Conservation (phyloP, 2,888 invertebrate species). For the Brachyptera putata region DNA sequence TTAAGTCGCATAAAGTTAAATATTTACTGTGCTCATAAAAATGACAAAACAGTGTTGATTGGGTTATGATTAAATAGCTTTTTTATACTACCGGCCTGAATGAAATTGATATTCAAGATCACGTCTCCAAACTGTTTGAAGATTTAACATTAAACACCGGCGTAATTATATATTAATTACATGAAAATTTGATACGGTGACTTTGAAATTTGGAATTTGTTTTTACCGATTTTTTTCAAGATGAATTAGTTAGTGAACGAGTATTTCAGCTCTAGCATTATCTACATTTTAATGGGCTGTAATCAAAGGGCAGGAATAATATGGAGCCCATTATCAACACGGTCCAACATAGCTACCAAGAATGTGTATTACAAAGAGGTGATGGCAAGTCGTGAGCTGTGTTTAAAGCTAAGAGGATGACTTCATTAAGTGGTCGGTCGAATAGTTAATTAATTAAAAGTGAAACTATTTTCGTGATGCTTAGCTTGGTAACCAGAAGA, state of each 20-base stretch:
- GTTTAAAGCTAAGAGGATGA: conserved; percentile 6
- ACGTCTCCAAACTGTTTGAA: conserved; percentile 1
- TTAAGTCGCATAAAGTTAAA: conserved; percentile 18
- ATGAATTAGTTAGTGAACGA: background rate
- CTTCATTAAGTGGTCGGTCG: conserved; percentile 14
- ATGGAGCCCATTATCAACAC: too few species aligned
- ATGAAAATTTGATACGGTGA: conserved; percentile 1
- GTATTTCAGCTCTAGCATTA: too few species aligned
- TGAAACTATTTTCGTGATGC: too few species aligned
- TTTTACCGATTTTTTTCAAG: background rate
- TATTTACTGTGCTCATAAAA: conserved; percentile 19
- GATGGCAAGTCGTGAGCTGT: too few species aligned
- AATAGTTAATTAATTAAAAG: conserved; percentile 20
- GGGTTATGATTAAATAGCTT: conserved; percentile 15
- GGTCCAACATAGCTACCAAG: too few species aligned
- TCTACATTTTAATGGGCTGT: too few species aligned
- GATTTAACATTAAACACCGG: too few species aligned
- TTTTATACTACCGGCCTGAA: conserved; percentile 13
- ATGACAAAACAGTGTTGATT: too few species aligned
- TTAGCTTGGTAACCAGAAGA: too few species aligned
- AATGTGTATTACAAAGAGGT: too few species aligned
- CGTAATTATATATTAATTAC: conserved; percentile 5
- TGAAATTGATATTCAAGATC: background rate
- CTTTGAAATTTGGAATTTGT: conserved; percentile 1
- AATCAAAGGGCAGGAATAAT: too few species aligned